A percentile compares a stretch with the other conserved stretches of the same genome.
Conservation (phyloP, 2,888 invertebrate genomes). For the Drosophila antonietae region DNA sequence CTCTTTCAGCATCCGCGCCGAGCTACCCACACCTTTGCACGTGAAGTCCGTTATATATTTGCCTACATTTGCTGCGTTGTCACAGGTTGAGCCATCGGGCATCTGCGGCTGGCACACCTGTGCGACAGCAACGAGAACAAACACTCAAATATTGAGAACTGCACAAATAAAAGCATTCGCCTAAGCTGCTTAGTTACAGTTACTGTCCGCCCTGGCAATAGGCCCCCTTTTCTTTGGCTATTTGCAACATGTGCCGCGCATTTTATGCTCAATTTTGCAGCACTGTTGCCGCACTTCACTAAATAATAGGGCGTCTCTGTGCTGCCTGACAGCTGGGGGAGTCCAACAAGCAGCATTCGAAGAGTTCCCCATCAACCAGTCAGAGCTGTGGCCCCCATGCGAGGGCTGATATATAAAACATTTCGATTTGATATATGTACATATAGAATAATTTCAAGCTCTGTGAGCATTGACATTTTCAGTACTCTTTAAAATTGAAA, state of each 20-base stretch:
- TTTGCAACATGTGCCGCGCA: slow-evolving; percentile 56
- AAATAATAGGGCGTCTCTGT: slow-evolving; percentile 72
- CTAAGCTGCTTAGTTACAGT: slow-evolving; percentile 32
- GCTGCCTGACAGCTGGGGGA: slow-evolving; percentile 26
- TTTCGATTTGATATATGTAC: neutral
- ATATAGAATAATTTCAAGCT: neutral
- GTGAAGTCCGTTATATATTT: slow-evolving; percentile 90
- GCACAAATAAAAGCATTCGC: neutral
- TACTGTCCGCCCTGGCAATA: neutral
- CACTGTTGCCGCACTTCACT: slow-evolving; percentile 66
- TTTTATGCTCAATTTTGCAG: slow-evolving; percentile 50
- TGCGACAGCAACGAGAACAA: neutral
- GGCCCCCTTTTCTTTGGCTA: neutral
- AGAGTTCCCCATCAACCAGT: slow-evolving; percentile 8
- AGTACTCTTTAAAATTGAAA: no score
- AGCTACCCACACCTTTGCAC: slow-evolving; percentile 86
- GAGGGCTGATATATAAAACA: neutral
- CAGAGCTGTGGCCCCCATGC: neutral
- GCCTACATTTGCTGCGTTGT: slow-evolving; percentile 86
- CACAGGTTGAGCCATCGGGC: slow-evolving; percentile 81
- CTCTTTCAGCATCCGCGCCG: slow-evolving; percentile 88
- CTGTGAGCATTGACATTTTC: no score
- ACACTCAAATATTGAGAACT: neutral
- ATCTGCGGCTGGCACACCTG: slow-evolving; percentile 70
- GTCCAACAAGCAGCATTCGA: slow-evolving; percentile 8